Percentiles rank a stretch among this genome's conserved stretches.
phyloP scores from a whole-genome alignment of 2,888 invertebrate genomes.

The Kuschelorhynchus macadamiae region DNA sequence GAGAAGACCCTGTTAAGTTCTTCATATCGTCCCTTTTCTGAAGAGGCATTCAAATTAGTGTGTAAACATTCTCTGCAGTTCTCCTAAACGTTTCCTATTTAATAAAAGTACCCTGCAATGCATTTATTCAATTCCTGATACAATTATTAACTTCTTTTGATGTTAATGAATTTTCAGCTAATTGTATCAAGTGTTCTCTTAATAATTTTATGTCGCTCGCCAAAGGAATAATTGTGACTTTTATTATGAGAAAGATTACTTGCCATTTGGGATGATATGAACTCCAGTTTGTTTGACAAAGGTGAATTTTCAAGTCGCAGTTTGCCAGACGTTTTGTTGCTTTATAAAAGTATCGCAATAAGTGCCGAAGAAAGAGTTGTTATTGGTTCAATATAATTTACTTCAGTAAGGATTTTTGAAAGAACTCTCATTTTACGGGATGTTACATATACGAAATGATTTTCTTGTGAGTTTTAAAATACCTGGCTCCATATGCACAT shows the following conservation, averaged over 20 bases:
- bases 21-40: constrained; percentile 39
- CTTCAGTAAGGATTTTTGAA: constrained; percentile 22
- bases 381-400: constrained; percentile 27
- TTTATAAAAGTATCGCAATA: constrained; percentile 29
- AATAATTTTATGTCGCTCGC: constrained; percentile 8
- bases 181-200: background rate
- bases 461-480: constrained; percentile 45
- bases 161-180: background rate
- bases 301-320: constrained; percentile 42
- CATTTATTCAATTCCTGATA: background rate
- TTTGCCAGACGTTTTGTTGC: constrained; percentile 36
- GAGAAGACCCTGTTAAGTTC: constrained; percentile 37
- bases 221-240: too few species aligned
- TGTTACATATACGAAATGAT: constrained; percentile 41
- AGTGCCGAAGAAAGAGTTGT: constrained; percentile 23
- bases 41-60: constrained; percentile 34
- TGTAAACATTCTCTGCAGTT: constrained; percentile 53
- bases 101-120: constrained; percentile 52
- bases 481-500: constrained; percentile 44
- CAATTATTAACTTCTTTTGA: background rate
- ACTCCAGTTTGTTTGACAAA: constrained; percentile 49
- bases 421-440: constrained; percentile 48
- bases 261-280: constrained; percentile 1
- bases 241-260: too few species aligned
- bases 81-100: constrained; percentile 54